These are phyloP conservation scores for Diadumene lineata DNA, from an alignment of 92 coral and sea anemone species.

Conservation along the genomic window DNA sequence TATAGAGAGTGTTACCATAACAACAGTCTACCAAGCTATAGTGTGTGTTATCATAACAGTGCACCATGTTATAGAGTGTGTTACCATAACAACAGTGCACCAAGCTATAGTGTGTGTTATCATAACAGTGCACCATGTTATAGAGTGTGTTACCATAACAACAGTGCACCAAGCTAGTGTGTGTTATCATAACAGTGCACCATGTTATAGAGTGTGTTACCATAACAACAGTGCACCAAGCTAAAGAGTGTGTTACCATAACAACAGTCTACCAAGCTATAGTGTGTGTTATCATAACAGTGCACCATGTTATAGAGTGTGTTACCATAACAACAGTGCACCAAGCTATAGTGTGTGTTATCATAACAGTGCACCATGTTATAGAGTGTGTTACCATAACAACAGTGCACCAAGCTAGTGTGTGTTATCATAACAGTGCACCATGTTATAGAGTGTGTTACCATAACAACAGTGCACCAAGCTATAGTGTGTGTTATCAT, in stretches of 20 bases:
- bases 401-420: slow-evolving; percentile 94
- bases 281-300: slow-evolving; percentile 92
- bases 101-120: slow-evolving; percentile 85
- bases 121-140: slow-evolving; percentile 79
- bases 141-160: no score
- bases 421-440: slow-evolving; percentile 80
- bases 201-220: no score
- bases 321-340: slow-evolving; percentile 96
- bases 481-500: slow-evolving; percentile 91
- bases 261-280: slow-evolving; percentile 91
- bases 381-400: no score
- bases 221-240: slow-evolving; percentile 93
- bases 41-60: slow-evolving; percentile 89
- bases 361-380: slow-evolving; percentile 82
- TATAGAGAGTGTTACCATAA: no score
- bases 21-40: slow-evolving; percentile 93
- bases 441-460: no score
- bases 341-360: slow-evolving; percentile 86
- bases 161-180: slow-evolving; percentile 91
- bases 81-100: slow-evolving; percentile 97
- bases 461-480: slow-evolving; percentile 95
- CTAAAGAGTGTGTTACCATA: slow-evolving; percentile 94
- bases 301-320: slow-evolving; percentile 60
- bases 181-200: slow-evolving; percentile 80
- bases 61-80: no score